Percentiles rank a stretch among this genome's conserved stretches.
These are phyloP conservation scores for Geopemphigus sp. DNA, from an alignment of 1,140 invertebrate species.

Conservation along the genomic window DNA sequence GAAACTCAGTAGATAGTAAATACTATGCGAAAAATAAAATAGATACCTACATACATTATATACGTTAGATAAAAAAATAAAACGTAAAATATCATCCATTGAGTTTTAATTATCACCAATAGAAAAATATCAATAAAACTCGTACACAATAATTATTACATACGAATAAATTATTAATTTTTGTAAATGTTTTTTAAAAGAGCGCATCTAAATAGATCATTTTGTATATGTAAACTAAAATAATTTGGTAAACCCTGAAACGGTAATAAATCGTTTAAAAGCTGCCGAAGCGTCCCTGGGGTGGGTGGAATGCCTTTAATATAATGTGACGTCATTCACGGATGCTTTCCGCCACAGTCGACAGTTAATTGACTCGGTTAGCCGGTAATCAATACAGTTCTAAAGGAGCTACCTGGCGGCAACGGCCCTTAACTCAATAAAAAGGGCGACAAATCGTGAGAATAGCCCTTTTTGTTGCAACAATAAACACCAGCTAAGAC, in stretches of 20 bases:
- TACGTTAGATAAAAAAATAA: background rate
- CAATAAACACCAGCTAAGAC: slow-evolving; percentile 25
- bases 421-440: slow-evolving; percentile 37
- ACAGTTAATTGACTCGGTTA: slow-evolving; percentile 47
- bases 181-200: background rate
- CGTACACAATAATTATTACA: background rate
- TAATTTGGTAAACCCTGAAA: slow-evolving; percentile 31
- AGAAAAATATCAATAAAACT: too few species aligned
- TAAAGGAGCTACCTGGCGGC: slow-evolving; percentile 45
- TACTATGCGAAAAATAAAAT: background rate
- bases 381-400: slow-evolving; percentile 46
- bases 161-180: background rate
- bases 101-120: background rate
- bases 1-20: background rate
- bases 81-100: background rate
- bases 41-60: background rate
- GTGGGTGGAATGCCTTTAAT: slow-evolving; percentile 39
- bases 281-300: slow-evolving; percentile 22
- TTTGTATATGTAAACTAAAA: background rate
- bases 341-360: slow-evolving; percentile 30
- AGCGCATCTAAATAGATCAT: background rate
- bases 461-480: slow-evolving; percentile 26
- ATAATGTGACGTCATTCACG: slow-evolving; percentile 47
- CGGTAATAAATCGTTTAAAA: slow-evolving; percentile 37
- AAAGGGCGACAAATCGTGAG: slow-evolving; percentile 35